phyloP scores from a whole-genome alignment of 2,113 vertebrate genomes.

The Formicarius rufipectus region DNA sequence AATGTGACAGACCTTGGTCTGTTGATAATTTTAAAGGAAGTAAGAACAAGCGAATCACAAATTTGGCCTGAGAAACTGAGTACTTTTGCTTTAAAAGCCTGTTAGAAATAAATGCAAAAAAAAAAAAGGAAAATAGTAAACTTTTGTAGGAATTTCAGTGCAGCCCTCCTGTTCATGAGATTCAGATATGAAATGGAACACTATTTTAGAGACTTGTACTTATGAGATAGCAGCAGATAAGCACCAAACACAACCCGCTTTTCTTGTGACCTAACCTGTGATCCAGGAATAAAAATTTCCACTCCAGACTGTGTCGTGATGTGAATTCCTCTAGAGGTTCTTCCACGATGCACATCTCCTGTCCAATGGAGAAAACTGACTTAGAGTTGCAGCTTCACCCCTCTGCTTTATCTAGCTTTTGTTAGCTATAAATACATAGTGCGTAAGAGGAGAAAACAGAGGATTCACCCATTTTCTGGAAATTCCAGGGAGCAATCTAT shows the following conservation, averaged over 20 bases:
- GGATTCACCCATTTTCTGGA: not conserved
- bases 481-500: not conserved
- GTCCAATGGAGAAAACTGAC: slow-evolving; percentile 30
- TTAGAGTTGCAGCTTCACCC: not conserved
- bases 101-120: not conserved
- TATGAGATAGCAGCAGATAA: not conserved
- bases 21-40: not conserved
- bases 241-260: not conserved
- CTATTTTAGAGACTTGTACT: not conserved
- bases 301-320: slow-evolving; percentile 84
- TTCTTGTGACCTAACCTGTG: slow-evolving; percentile 78
- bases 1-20: not conserved
- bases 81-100: not conserved
- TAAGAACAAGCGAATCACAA: not conserved
- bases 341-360: slow-evolving; percentile 83
- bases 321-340: slow-evolving; percentile 84
- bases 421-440: not conserved
- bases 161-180: not conserved
- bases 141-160: not conserved
- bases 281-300: slow-evolving; percentile 87
- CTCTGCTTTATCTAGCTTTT: not conserved
- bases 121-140: not conserved
- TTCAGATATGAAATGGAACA: not conserved
- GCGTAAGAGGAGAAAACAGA: not conserved
- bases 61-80: not conserved